Base-by-base conservation (phyloP, 1,140 invertebrate genomes). In the Prorops nasuta region DNA sequence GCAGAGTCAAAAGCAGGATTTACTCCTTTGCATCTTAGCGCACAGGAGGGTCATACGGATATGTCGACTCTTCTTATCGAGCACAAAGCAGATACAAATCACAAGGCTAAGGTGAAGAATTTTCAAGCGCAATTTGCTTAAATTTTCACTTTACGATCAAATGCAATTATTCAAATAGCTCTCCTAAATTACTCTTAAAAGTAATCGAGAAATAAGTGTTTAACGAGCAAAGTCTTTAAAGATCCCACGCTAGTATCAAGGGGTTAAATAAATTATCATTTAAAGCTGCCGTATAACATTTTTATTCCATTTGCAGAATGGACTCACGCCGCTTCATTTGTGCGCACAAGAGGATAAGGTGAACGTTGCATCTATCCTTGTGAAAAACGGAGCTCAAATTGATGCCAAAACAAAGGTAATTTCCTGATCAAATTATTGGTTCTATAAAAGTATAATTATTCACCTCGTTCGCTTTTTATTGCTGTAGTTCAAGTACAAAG, bases 331-430 rank as follows among this genome's bases (percentile, higher is more conserved):
- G 16, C 78, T 97, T 37, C 94, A 98, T 80, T 78, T 97, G 49
- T 93, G 86, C 77, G 86, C 88, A 38, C 94, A 97, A 81, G 95
- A 98, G 75, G 96, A 98, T 55, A 86, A 90, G 65, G 90, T 93
- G 0, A 82, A 86, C 42, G 93, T 96, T 4, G 93, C 94, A 2
- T 82, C 86, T 51, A 83, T 94, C 49, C 80, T 98, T 12, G 81
- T 94, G 3, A 86, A 89, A 54, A 86, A 90, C 63, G 87, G 86
- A 44, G 91, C 92, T 35, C 81, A 89, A 44, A 86, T 92, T 52
- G 88, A 91, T 63, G 82, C 87, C 3, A 83, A 84, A 54, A 96
- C 93, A 1, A 92, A 94, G 74, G 83, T 85, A 66, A 57, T 35
- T 38, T 40, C 16, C 36, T 15, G 2, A 32, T 44, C 17, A 6